phyloP scores from a whole-genome alignment of 2,888 invertebrate species.

The Phyllotreta striolata region DNA sequence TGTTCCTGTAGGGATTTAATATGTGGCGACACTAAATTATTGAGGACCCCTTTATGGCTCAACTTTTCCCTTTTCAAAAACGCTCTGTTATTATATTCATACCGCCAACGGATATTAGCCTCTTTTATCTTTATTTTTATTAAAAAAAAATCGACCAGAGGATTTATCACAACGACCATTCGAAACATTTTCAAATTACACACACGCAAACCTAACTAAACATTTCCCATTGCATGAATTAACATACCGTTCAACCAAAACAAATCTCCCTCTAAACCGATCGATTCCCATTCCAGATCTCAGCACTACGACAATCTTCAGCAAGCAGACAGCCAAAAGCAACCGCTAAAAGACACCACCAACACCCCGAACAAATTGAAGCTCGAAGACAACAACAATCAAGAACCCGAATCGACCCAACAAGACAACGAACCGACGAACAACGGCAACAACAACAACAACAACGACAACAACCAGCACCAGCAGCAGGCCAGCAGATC shows the following conservation, averaged over 20 bases:
- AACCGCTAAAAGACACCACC: conserved; percentile 60
- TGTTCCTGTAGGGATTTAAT: conserved; percentile 31
- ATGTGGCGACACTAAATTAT: conserved; percentile 39
- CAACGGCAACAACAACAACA: conserved; percentile 35
- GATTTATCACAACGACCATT: background rate
- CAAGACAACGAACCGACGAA: conserved; percentile 44
- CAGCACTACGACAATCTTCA: conserved; percentile 69
- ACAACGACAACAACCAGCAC: conserved; percentile 33
- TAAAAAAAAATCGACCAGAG: background rate
- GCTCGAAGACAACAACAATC: conserved; percentile 51
- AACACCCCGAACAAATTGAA: conserved; percentile 51
- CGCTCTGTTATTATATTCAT: conserved; percentile 26
- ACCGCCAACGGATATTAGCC: conserved; percentile 22
- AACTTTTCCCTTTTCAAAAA: conserved; percentile 34
- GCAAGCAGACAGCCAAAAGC: conserved; percentile 62
- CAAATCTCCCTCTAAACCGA: background rate
- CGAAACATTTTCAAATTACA: background rate
- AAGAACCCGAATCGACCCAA: conserved; percentile 58
- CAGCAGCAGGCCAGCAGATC: conserved; percentile 58
- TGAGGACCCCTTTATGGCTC: conserved; percentile 39
- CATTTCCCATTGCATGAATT: no score
- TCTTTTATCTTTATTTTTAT: conserved; percentile 17
- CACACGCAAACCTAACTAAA: conserved; percentile 2
- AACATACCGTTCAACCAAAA: background rate
- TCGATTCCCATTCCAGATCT: conserved; percentile 61